Evolutionary conservation across 2,797 vertebrate species (phyloP).

Genomic region (Peromyscus eremicus): DNA sequence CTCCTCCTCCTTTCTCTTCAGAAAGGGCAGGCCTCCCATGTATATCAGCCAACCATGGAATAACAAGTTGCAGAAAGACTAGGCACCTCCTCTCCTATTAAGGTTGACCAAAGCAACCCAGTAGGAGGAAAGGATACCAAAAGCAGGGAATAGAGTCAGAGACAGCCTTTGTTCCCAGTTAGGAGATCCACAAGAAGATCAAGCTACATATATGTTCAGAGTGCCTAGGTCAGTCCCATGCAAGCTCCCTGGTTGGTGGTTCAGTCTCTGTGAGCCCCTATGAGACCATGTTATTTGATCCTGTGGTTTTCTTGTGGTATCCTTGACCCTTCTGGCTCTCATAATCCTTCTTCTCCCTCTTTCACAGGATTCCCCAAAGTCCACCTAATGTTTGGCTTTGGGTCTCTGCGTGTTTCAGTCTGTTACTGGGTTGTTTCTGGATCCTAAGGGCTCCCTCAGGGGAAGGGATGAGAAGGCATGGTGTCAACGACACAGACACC

Average conservation of each 20-base stretch:
- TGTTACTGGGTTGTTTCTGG: neutral
- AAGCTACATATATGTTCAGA: neutral
- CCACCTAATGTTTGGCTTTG: neutral
- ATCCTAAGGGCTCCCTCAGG: too few relatives aligned
- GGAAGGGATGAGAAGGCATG: too few relatives aligned
- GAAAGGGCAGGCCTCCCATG: neutral
- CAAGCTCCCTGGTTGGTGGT: neutral
- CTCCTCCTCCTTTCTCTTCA: neutral
- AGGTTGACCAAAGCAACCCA: neutral
- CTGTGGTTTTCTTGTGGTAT: neutral
- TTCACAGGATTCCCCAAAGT: neutral
- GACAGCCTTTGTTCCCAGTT: neutral
- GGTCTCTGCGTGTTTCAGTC: neutral
- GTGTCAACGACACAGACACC: too few relatives aligned
- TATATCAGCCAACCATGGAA: neutral
- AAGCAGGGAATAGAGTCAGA: neutral
- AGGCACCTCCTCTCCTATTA: neutral
- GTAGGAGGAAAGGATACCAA: neutral
- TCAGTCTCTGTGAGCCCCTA: neutral
- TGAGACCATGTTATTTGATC: neutral
- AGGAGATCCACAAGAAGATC: neutral
- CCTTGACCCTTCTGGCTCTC: neutral
- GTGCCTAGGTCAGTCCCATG: neutral
- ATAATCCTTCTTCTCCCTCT: neutral
- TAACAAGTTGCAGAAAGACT: neutral